Evolutionary conservation across 2,113 vertebrate genomes (phyloP).

Genomic region (Azemiops feae): DNA sequence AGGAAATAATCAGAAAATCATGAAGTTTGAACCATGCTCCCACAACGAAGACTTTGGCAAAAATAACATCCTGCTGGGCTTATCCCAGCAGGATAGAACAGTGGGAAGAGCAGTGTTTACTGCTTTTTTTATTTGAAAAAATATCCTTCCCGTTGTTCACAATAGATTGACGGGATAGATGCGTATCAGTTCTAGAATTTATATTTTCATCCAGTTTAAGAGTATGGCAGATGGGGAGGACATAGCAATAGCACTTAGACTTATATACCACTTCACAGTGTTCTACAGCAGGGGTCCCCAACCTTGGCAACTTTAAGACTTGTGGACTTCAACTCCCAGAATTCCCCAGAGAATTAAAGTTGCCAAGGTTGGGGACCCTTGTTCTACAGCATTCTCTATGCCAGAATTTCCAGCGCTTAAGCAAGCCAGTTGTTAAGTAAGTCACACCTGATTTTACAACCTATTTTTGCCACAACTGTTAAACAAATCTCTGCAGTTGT

Average conservation of each 20-base stretch:
- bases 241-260: neutral
- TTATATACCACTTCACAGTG: neutral
- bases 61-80: neutral
- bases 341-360: no score
- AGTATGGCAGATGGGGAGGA: neutral
- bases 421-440: no score
- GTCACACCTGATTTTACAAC: no score
- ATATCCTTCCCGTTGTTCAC: neutral
- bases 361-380: no score
- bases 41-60: neutral
- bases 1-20: neutral
- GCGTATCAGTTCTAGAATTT: neutral
- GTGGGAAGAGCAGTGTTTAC: neutral
- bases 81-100: neutral
- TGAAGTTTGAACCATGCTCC: neutral
- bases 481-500: no score
- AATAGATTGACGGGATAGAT: neutral
- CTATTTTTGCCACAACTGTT: no score
- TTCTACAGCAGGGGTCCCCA: no score
- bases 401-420: no score
- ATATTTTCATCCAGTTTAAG: neutral
- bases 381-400: no score
- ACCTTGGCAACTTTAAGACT: no score
- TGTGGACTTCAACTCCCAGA: no score
- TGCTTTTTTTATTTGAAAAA: neutral